Percentiles rank a stretch among this genome's conserved stretches.
These are phyloP conservation scores for Pinctada fucata DNA, from an alignment of 2,888 invertebrate genomes.

Conservation along the genomic window DNA sequence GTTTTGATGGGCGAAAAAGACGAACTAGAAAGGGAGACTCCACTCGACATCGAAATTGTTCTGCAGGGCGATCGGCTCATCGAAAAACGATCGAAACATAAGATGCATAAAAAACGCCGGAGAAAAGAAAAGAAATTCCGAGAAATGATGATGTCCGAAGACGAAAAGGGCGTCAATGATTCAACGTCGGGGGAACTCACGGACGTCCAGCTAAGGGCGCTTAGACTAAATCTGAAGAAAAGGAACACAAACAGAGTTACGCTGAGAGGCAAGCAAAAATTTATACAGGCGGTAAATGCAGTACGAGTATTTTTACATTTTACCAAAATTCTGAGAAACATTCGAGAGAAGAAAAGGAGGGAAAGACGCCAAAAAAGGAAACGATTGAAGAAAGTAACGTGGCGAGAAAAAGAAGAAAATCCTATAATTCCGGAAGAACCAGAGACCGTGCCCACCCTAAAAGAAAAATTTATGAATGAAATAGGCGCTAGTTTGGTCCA, in stretches of 20 bases:
- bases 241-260: slow-evolving; percentile 33
- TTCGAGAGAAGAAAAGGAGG: slow-evolving; percentile 42
- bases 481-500: slow-evolving; percentile 41
- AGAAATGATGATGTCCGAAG: slow-evolving; percentile 10
- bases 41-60: slow-evolving; percentile 50
- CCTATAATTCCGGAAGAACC: background rate
- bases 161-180: slow-evolving; percentile 5
- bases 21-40: slow-evolving; percentile 33
- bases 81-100: slow-evolving; percentile 50
- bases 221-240: slow-evolving; percentile 47
- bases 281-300: slow-evolving; percentile 48
- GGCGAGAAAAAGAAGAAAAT: slow-evolving; percentile 28
- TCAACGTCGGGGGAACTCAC: slow-evolving; percentile 29
- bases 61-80: slow-evolving; percentile 49
- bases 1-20: slow-evolving; percentile 40
- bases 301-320: slow-evolving; percentile 47
- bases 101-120: slow-evolving; percentile 48
- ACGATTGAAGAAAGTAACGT: slow-evolving; percentile 33
- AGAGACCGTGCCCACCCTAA: slow-evolving; percentile 31
- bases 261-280: slow-evolving; percentile 48
- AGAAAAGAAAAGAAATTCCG: slow-evolving; percentile 45
- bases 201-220: slow-evolving; percentile 48
- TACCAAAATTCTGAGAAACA: slow-evolving; percentile 38
- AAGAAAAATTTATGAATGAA: slow-evolving; percentile 45
- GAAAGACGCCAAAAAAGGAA: slow-evolving; percentile 33